These are phyloP conservation scores for Tipula lateralis DNA, from an alignment of 2,888 invertebrate genomes.

Conservation along the genomic window DNA sequence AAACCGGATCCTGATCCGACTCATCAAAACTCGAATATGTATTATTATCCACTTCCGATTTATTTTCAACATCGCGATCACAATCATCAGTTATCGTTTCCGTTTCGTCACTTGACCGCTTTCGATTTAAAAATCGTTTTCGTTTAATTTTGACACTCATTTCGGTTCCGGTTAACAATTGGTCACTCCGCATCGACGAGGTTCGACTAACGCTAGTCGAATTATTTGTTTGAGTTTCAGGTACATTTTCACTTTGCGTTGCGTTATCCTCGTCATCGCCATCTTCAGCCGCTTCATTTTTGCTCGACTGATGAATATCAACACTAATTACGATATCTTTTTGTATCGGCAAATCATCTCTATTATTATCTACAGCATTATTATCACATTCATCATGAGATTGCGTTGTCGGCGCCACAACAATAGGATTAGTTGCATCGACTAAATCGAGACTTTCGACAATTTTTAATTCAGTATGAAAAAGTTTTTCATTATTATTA, in stretches of 20 bases:
- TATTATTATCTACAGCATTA: neutral
- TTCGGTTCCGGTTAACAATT: slow-evolving; percentile 26
- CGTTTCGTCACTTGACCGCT: neutral
- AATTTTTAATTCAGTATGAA: neutral
- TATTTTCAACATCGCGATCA: neutral
- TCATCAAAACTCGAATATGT: slow-evolving; percentile 28
- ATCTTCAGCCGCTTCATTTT: neutral
- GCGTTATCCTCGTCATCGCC: neutral
- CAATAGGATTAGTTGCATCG: neutral
- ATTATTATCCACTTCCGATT: neutral
- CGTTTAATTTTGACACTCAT: slow-evolving; percentile 25
- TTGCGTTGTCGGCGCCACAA: neutral
- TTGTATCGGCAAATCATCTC: neutral
- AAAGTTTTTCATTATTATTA: neutral
- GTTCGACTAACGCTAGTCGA: neutral
- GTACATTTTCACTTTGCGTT: neutral
- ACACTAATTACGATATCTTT: slow-evolving; percentile 4
- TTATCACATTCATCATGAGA: neutral
- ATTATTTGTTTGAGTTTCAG: neutral
- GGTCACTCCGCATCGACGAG: neutral
- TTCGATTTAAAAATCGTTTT: neutral
- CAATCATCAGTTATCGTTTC: neutral
- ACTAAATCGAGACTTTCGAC: neutral
- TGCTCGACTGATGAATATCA: neutral
- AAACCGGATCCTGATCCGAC: slow-evolving; percentile 25